These are phyloP conservation scores for Calycopis cecrops DNA, from an alignment of 1,140 invertebrate genomes.

Conservation along the genomic window DNA sequence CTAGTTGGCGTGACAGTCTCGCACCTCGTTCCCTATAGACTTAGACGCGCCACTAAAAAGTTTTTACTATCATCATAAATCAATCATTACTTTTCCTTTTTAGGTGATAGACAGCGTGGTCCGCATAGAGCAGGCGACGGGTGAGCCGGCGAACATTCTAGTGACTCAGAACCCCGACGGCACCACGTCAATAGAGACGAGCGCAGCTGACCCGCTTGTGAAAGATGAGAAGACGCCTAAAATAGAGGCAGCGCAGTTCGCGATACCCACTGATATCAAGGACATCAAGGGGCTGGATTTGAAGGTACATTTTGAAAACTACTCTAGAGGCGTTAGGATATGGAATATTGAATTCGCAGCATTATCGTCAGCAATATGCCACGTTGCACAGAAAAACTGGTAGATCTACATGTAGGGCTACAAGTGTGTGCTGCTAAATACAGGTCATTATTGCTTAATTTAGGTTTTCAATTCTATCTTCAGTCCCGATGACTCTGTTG, in stretches of 20 bases:
- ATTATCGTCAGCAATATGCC: too few species aligned
- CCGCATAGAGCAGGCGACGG: constrained; percentile 67
- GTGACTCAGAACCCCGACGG: constrained; percentile 72
- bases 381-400: too few species aligned
- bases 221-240: constrained; percentile 67
- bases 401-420: too few species aligned
- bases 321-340: too few species aligned
- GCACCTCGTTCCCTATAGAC: too few species aligned
- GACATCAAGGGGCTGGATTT: constrained; percentile 68
- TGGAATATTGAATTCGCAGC: too few species aligned
- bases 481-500: too few species aligned
- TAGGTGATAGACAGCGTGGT: constrained; percentile 70
- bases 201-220: constrained; percentile 45
- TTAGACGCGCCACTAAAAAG: too few species aligned
- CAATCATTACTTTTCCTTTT: neutral
- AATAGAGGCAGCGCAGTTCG: constrained; percentile 61
- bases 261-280: constrained; percentile 67
- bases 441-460: too few species aligned
- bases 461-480: too few species aligned
- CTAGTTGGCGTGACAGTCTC: too few species aligned
- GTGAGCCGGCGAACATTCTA: constrained; percentile 65
- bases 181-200: constrained; percentile 70
- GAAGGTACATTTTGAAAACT: constrained; percentile 62
- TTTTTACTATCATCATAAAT: neutral
- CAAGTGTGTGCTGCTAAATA: too few species aligned